Conservation (phyloP, 2,888 invertebrate genomes). For the Orchestes rusci region DNA sequence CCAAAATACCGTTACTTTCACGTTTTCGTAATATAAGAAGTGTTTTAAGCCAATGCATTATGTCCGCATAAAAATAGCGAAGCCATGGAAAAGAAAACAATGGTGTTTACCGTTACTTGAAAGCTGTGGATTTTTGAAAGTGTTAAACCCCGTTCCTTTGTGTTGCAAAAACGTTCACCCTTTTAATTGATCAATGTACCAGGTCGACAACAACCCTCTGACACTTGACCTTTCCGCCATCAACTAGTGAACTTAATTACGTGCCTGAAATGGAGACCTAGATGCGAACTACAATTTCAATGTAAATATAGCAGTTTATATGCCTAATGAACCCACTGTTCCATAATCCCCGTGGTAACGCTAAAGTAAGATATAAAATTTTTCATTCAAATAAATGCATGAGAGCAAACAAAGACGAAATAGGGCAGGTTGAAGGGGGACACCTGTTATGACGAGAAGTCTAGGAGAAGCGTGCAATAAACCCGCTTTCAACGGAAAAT, state of each 20-base stretch:
- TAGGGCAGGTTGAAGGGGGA: conserved; percentile 40
- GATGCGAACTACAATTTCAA: conserved; percentile 21
- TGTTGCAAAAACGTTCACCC: too few relatives aligned
- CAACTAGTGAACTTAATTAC: conserved; percentile 18
- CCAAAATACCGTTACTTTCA: too few relatives aligned
- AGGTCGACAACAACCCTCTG: conserved; percentile 9
- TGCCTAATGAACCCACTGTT: conserved; percentile 27
- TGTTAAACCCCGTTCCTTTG: too few relatives aligned
- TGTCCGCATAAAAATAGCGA: too few relatives aligned
- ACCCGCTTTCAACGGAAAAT: conserved; percentile 40
- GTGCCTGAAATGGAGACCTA: conserved; percentile 14
- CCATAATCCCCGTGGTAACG: conserved; percentile 31
- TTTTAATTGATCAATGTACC: conserved; percentile 12
- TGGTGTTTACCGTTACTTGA: too few relatives aligned
- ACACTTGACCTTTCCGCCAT: conserved; percentile 17
- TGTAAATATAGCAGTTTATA: conserved; percentile 28
- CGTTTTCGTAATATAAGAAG: too few relatives aligned
- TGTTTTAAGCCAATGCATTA: too few relatives aligned
- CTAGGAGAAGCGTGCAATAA: conserved; percentile 29
- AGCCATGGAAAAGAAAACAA: too few relatives aligned
- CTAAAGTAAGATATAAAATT: conserved; percentile 13
- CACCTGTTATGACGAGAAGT: conserved; percentile 36
- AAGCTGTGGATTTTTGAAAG: too few relatives aligned
- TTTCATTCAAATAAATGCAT: conserved; percentile 23
- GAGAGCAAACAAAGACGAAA: conserved; percentile 26